Base-by-base conservation (phyloP, 1,140 invertebrate genomes). In the Drosophila sulfurigaster region DNA sequence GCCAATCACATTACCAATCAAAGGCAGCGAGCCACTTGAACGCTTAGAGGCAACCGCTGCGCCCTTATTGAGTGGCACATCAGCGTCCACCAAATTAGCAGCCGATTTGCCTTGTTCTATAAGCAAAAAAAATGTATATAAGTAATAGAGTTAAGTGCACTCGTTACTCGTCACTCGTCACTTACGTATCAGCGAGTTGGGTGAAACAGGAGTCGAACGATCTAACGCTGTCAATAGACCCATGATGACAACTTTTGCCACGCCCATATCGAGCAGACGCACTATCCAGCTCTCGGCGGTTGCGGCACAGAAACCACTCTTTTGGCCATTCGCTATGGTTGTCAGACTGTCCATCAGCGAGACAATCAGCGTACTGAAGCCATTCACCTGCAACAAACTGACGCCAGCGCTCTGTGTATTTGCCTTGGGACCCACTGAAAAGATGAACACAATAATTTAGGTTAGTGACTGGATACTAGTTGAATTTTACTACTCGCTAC, bases 341-440 rank as follows among this genome's bases (percentile, higher is more conserved):
- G 66, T 68, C 5, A 88, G 35, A 6, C 85, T 80, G n/a, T 88
- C 74, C 51, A 83, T 51, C 1, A 88, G 46, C 0, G 85, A 75
- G 6, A 72, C 35, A 20, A 82, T 83, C 0, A 88, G 46, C 20
- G 82, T 83, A 56, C 80, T 80, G 1, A 88, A 88, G 10, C 72
- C 80, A 10, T 87, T 88, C n/a, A 69, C 49, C 16, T 87, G 83
- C 5, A 88, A 16, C 8, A 75, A 8, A 5, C 28, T 78, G 3
- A 60, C 41, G 30, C 30, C 54, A 5, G n/a, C 25, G 3, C 2
- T 35, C 38, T 57, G 59, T 41, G 16, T n/a, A 11, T 20, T n/a
- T 3, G 63, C 68, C 30, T 89, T 67, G 13, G 85, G 70, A n/a
- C 74, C 74, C 85, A 88, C 83, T 88, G 41, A n/a, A 71, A 77